Evolutionary conservation across 2,113 vertebrate genomes (phyloP).

Genomic region (Istiophorus platypterus): DNA sequence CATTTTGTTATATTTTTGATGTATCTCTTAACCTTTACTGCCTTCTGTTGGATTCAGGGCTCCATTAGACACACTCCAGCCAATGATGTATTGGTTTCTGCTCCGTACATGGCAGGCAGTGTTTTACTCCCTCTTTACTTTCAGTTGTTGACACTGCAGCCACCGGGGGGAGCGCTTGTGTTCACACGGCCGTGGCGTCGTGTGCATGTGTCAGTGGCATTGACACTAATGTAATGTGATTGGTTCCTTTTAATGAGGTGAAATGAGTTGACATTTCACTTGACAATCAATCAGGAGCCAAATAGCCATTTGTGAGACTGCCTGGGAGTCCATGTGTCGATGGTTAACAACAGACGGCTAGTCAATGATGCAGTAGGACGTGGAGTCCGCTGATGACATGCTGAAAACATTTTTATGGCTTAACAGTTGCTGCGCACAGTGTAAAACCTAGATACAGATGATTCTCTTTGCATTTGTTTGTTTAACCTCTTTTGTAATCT

Average conservation of each 20-base stretch:
- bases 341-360: constrained; percentile 33
- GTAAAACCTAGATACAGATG: neutral
- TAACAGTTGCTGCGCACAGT: neutral
- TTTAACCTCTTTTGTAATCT: constrained; percentile 6
- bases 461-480: neutral
- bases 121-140: neutral
- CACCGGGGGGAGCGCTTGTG: constrained; percentile 27
- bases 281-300: constrained; percentile 71
- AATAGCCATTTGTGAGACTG: constrained; percentile 52
- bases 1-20: neutral
- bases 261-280: constrained; percentile 74
- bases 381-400: constrained; percentile 15
- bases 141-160: constrained; percentile 34
- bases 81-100: constrained; percentile 9
- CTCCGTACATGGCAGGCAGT: constrained; percentile 20
- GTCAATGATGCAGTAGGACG: constrained; percentile 48
- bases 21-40: neutral
- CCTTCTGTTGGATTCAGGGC: neutral
- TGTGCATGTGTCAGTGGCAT: constrained; percentile 62
- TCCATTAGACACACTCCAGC: neutral
- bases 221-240: constrained; percentile 70
- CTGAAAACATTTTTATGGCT: neutral
- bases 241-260: constrained; percentile 73
- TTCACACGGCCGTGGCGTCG: constrained; percentile 31
- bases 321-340: constrained; percentile 34